Base-by-base conservation (phyloP, 1,140 invertebrate genomes). In the Calephelis nemesis region DNA sequence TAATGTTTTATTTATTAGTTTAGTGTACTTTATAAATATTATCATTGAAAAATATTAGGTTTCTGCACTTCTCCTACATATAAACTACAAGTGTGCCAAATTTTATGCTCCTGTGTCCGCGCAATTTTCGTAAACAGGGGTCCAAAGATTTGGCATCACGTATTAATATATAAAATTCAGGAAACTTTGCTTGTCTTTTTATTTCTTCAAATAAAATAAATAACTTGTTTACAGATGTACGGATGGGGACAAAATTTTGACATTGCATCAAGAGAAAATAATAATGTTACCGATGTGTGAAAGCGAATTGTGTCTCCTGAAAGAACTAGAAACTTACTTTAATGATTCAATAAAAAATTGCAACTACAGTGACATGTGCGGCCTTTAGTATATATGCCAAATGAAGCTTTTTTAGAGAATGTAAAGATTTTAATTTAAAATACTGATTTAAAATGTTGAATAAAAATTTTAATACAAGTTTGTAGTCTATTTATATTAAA, bases 261-360 rank as follows among this genome's bases (percentile, higher is more conserved):
- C 94, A 0, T 81, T 96, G 73, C 95, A 96, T 83, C 96, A 97
- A 87, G 96, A 97, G 85, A 92, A 93, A 62, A 85, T 93, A 6
- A 88, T 96, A 5, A 93, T 91, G 70, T 78, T 97, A 54, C 94
- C 95, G 6, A 93, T 94, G 67, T 97, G 96, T 83, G 89, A 93
- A 13, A 78, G 93, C 47, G 78, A 93, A 69, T 92, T 96, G 7
- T 96, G 96, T 87, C 93, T 94, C 50, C 76, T 96, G 40, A 76
- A 92, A n/a, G 88, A 78, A 65, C 86, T 96, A 75, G 92, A 91
- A 73, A 72, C 92, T 9, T 81, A 93, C 49, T 95, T 94, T 77
- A 82, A 90, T 19, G 85, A 94, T 30, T 93, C 92, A 63, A 82
- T 95, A 42, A 77, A 94, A 40, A 92, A 93, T 62, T 96, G 95